phyloP scores from a whole-genome alignment of 2,888 invertebrate genomes.

The Eristalis arbustorum region DNA sequence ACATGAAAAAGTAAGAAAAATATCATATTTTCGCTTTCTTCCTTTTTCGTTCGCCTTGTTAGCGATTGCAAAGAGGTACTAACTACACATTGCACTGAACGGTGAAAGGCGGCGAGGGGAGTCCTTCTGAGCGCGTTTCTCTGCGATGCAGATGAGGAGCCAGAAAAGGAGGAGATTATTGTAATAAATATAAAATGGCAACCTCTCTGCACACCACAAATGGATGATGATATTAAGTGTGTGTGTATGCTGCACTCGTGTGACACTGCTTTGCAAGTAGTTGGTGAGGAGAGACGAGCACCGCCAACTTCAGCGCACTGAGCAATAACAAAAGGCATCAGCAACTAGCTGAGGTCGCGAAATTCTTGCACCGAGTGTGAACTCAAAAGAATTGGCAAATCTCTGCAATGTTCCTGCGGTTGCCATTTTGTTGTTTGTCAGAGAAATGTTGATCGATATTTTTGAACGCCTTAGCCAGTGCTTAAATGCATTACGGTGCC shows the following conservation, averaged over 20 bases:
- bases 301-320: background rate
- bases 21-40: slow-evolving; percentile 29
- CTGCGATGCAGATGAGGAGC: slow-evolving; percentile 46
- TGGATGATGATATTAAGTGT: slow-evolving; percentile 29
- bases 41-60: slow-evolving; percentile 20
- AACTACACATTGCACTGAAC: background rate
- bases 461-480: background rate
- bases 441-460: background rate
- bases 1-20: background rate
- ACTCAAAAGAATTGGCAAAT: slow-evolving; percentile 18
- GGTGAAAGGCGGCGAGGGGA: background rate
- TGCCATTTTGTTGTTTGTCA: slow-evolving; percentile 24
- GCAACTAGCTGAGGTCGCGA: slow-evolving; percentile 1
- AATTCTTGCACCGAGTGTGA: slow-evolving; percentile 16
- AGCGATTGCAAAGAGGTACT: slow-evolving; percentile 6
- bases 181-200: slow-evolving; percentile 63
- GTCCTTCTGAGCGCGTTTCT: slow-evolving; percentile 32
- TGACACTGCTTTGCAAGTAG: background rate
- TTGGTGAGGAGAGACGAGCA: slow-evolving; percentile 23
- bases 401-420: background rate
- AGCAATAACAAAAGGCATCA: slow-evolving; percentile 13
- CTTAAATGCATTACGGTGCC: background rate
- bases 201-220: slow-evolving; percentile 33
- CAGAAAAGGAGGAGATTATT: slow-evolving; percentile 49
- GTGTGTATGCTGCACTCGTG: slow-evolving; percentile 7